Conservation (phyloP, 2,888 invertebrate species). For the Podabrus alpinus region DNA sequence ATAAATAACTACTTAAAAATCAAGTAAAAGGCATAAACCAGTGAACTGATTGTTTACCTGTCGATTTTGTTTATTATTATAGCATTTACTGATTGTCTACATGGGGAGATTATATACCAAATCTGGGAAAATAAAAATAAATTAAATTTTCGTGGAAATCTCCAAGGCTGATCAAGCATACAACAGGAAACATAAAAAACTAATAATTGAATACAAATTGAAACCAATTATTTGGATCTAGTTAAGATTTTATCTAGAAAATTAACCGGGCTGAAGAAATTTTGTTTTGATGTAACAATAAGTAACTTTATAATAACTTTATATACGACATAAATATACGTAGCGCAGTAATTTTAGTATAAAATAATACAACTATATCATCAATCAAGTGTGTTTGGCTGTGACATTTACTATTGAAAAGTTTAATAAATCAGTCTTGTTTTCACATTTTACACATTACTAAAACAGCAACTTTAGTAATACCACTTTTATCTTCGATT, state of each 20-base stretch:
- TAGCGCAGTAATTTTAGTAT: background rate
- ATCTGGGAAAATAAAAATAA: too few relatives aligned
- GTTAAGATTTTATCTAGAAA: background rate
- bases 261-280: background rate
- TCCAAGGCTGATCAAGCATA: too few relatives aligned
- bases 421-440: slow-evolving; percentile 36
- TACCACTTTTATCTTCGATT: slow-evolving; percentile 20
- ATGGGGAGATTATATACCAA: too few relatives aligned
- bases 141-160: too few relatives aligned
- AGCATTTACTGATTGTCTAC: too few relatives aligned
- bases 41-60: too few relatives aligned
- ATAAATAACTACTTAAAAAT: too few relatives aligned
- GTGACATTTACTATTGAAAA: slow-evolving; percentile 35
- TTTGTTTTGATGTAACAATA: background rate
- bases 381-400: slow-evolving; percentile 26
- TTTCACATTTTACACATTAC: slow-evolving; percentile 34
- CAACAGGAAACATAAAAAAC: background rate
- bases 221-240: background rate
- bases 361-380: slow-evolving; percentile 28
- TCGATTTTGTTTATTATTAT: too few relatives aligned
- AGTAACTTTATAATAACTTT: background rate
- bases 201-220: background rate
- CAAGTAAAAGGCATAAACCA: too few relatives aligned
- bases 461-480: slow-evolving; percentile 32
- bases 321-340: background rate